Base-by-base conservation (phyloP, 1,140 invertebrate species). In the Goniozus legneri region DNA sequence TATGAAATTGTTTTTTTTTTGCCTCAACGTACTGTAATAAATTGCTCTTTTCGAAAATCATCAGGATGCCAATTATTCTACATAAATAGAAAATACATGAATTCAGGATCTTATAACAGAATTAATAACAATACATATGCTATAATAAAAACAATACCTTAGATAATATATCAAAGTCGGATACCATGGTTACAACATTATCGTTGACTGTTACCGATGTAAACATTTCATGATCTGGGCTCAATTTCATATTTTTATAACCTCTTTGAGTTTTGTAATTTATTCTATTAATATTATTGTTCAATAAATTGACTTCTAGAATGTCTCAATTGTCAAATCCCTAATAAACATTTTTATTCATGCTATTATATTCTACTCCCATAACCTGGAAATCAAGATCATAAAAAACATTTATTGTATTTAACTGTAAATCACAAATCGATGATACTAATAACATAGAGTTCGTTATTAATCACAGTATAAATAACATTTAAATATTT, bases 1-100 rank as follows among this genome's bases (percentile, higher is more conserved):
- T 93, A 77, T 96, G 92, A 71, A 97, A 97, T 57, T 96, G 94
- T 97, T 75, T 94, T 90, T 67, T 95, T 95, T 51, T 89, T 92
- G 1, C 94, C 94, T 93, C 93, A 97, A 19, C 94, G 93, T 49
- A 95, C 87, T 56, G 84, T 91, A 3, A 95, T 79, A 63, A 91
- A 87, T 65, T 89, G 75, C 47, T 85, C 83, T 64, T 88, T 82
- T 20, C 87, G 86, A 75, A 87, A 86, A 10, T 81, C 71, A 18
- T 79, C 62, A 19, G 75, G 69, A 19, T 81, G 64, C 2, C 93
- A 65, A 43, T 80, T 64, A 35, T 77, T 61, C 61, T 83, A 31
- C 7, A 52, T n/a, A n/a, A n/a, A n/a, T n/a, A n/a, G n/a, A 52
- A 46, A 35, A 44, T 40, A 38, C 18, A 38, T 19, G 19, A 30